Base-by-base conservation (phyloP, 1,140 invertebrate genomes). In the Drosophila sp. region DNA sequence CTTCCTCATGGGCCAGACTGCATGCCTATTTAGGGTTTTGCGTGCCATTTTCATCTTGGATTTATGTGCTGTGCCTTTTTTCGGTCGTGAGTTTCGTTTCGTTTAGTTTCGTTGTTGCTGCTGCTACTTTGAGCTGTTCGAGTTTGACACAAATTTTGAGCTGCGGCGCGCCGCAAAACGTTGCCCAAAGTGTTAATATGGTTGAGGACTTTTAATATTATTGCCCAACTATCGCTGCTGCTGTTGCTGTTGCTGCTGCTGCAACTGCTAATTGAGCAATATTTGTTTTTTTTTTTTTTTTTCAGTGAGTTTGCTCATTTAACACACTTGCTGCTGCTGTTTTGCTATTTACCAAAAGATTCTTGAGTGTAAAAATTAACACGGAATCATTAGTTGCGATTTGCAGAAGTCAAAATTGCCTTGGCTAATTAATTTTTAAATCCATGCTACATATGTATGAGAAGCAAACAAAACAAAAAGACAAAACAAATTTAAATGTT, bases 181-280 rank as follows among this genome's bases (percentile, higher is more conserved):
- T 86, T 87, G 79, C 84, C 84, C 70, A 87, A 87, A 80, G 80
- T 87, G 84, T 84, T 87, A 87, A 87, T 87, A 89, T 87, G 84
- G 84, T 84, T 89, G 84, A 87, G 84, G 84, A 87, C 84, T 87
- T 89, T 87, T 84, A 76, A 89, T 90, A 68, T 87, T 90, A 64
- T 86, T 86, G 76, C 82, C 64, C 83, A 86, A 86, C 76, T 65
- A 62, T 27, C 8, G 44, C 23, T 50, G 29, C 27, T 44, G 41
- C n/a, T n/a, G 58, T 27, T n/a, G 57, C 5, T 54, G 58, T 67
- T 66, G 30, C 35, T 35, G 66, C 57, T 56, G 60, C 58, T 71
- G 40, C 64, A 63, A 72, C 69, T 76, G 85, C 84, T 87, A 87
- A 87, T 87, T 87, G 84, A 84, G 84, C 70, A 87, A 87, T 80